These are phyloP conservation scores for Oeneis ivallda DNA, from an alignment of 2,888 invertebrate species.

Conservation along the genomic window DNA sequence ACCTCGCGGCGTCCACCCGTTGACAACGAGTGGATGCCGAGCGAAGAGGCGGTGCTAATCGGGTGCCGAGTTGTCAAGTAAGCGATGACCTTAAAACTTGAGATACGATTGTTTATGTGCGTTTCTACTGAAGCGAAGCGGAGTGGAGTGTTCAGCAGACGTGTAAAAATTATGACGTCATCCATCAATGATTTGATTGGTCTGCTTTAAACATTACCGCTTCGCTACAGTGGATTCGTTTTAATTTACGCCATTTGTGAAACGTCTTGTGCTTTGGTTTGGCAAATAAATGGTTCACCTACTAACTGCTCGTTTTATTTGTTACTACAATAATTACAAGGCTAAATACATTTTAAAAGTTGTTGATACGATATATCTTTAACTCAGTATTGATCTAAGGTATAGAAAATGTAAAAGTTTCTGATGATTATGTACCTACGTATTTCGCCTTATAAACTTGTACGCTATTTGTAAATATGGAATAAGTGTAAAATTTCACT, in stretches of 20 bases:
- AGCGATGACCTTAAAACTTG: no score
- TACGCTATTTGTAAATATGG: not conserved
- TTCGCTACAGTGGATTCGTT: not conserved
- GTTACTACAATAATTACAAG: constrained; percentile 37
- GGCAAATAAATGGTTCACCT: constrained; percentile 54
- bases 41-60: no score
- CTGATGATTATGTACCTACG: not conserved
- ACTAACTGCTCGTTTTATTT: constrained; percentile 68
- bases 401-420: not conserved
- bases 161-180: no score
- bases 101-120: no score
- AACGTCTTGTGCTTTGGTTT: constrained; percentile 21
- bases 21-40: no score
- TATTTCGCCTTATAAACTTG: not conserved
- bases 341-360: not conserved
- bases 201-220: not conserved
- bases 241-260: constrained; percentile 23
- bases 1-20: no score
- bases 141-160: no score
- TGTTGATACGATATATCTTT: not conserved
- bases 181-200: no score
- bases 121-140: no score
- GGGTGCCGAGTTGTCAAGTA: no score
- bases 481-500: not conserved
- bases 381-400: not conserved